A percentile compares a stretch with the other conserved stretches of the same genome.
Evolutionary conservation across 2,797 vertebrate species (phyloP).

Genomic region (Gadopsis bispinosus): DNA sequence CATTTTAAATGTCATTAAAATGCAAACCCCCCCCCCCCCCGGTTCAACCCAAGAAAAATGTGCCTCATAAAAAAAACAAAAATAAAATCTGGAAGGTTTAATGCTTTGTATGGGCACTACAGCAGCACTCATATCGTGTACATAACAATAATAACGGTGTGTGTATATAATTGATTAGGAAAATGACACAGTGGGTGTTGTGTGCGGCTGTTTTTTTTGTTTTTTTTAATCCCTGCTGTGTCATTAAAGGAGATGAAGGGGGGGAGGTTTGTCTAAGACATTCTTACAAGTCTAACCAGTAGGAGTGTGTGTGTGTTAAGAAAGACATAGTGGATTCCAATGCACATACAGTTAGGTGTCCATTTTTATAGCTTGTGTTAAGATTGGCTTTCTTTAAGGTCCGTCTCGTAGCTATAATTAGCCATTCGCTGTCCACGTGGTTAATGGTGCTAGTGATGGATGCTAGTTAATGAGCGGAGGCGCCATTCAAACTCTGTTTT

Average conservation of each 20-base stretch:
- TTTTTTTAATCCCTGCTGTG: slow-evolving; percentile 31
- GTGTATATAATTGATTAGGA: slow-evolving; percentile 27
- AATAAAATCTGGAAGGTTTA: slow-evolving; percentile 22
- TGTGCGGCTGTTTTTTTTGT: slow-evolving; percentile 18
- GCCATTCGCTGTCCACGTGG: neutral
- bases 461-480: slow-evolving; percentile 4
- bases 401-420: slow-evolving; percentile 3
- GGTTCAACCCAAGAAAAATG: slow-evolving; percentile 9
- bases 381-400: neutral
- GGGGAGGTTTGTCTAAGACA: slow-evolving; percentile 39
- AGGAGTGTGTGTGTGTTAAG: slow-evolving; percentile 2
- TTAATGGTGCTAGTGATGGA: neutral
- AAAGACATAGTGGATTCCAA: neutral
- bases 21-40: slow-evolving; percentile 39
- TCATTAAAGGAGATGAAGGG: slow-evolving; percentile 62
- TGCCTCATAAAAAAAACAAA: slow-evolving; percentile 24
- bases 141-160: slow-evolving; percentile 5
- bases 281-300: slow-evolving; percentile 1
- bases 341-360: neutral
- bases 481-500: neutral
- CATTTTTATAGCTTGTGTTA: neutral
- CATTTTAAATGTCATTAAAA: slow-evolving; percentile 66
- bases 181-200: slow-evolving; percentile 11
- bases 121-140: slow-evolving; percentile 1
- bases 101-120: neutral